Evolutionary conservation across 2,113 vertebrate genomes (phyloP).

Genomic region (Oriolus oriolus): DNA sequence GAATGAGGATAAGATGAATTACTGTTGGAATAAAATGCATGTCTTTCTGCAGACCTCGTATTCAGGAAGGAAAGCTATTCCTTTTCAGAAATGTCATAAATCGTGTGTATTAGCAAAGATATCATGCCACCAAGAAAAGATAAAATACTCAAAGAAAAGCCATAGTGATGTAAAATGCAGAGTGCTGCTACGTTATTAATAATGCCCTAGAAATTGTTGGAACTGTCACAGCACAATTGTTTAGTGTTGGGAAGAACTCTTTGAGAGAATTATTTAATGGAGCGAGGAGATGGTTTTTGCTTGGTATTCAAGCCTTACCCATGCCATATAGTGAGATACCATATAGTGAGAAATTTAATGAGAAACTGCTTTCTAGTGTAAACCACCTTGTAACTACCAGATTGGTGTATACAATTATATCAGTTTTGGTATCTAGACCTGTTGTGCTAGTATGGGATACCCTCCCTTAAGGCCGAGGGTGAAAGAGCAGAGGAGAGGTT

Average conservation of each 20-base stretch:
- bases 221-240: background rate
- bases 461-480: too few species aligned
- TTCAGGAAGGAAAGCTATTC: background rate
- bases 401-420: background rate
- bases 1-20: background rate
- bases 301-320: background rate
- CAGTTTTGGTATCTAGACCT: background rate
- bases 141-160: background rate
- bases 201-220: background rate
- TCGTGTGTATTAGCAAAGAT: background rate
- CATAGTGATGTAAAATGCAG: background rate
- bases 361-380: background rate
- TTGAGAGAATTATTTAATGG: background rate
- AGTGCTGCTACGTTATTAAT: background rate
- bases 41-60: background rate
- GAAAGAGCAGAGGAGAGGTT: too few species aligned
- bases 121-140: background rate
- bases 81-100: background rate
- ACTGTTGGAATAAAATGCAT: background rate
- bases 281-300: background rate
- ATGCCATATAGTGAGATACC: background rate
- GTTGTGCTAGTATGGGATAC: too few species aligned
- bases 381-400: background rate
- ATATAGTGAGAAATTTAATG: background rate
- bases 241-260: background rate